Evolutionary conservation across 1,140 invertebrate species (phyloP), one percentile per base, ranked within the genome.

Genomic region (Oscheius sp.): DNA sequence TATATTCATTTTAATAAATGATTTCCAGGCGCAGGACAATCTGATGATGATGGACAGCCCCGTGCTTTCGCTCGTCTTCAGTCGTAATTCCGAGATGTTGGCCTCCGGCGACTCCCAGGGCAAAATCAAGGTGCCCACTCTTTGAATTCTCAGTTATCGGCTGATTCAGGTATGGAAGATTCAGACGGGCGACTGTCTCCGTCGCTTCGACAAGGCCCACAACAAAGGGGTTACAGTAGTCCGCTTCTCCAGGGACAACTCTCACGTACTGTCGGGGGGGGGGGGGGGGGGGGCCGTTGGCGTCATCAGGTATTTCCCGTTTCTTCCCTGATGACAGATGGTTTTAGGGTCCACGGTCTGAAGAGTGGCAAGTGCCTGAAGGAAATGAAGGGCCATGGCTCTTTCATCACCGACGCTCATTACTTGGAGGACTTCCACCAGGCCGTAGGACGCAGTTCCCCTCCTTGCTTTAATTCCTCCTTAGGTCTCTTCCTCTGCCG

Each of bases 21-120:
- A 46, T 58, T 59, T 67, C 2, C 42, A 73, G 77, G 79, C 83
- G 0, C 79, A 93, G 88, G 95, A 99, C 78, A 95, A 93, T 84
- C 98, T 95, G 85, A 99, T 99, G 95, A 93, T 97, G 91, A 99
- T 99, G 95, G 95, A 98, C 79, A 91, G 94, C 85, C 94, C 96
- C 3, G 95, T 99, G 26, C 87, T 99, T 20, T 93, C 92, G 79
- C 88, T 99, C 80, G 87, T 91, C 31, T 99, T 99, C 85, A 97
- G 93, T 70, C 86, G 95, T 67, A 96, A 99, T 86, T 95, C 93
- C 32, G 97, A 99, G 88, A 97, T 99, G 92, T 87, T 99, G 32
- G 92, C 94, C 0, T 91, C 92, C 46, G 97, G 95, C 0, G 90
- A 91, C 38, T 92, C 97, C 84, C 92, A 94, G 85, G 96, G 96